Evolutionary conservation across 2,113 vertebrate genomes (phyloP).

Genomic region (Pseudopodoces humilis): DNA sequence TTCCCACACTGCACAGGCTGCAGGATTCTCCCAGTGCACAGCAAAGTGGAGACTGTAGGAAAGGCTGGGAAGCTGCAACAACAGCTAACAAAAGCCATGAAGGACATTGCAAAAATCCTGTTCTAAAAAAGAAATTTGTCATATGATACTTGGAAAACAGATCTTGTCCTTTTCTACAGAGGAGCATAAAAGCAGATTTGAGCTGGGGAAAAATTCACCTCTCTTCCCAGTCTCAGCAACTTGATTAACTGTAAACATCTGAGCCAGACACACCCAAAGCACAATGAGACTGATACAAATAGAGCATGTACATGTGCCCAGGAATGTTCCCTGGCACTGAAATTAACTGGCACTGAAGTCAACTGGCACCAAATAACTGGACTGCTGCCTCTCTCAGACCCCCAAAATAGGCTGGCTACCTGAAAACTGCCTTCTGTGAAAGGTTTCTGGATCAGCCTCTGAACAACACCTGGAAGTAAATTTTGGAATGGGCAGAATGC

Average conservation of each 20-base stretch:
- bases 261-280: constrained; percentile 27
- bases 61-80: background rate
- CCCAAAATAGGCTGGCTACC: background rate
- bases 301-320: background rate
- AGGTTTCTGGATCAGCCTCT: background rate
- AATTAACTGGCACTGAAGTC: background rate
- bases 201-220: background rate
- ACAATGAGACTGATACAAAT: constrained; percentile 6
- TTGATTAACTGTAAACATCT: constrained; percentile 1
- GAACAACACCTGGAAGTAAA: background rate
- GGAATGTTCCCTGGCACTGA: constrained; percentile 29
- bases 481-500: background rate
- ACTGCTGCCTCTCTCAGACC: background rate
- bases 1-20: background rate
- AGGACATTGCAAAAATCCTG: background rate
- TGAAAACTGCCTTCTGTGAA: background rate
- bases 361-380: background rate
- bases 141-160: background rate
- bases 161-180: background rate
- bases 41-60: background rate
- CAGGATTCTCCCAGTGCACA: background rate
- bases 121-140: background rate
- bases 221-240: background rate
- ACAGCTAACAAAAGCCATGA: background rate
- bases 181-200: background rate